phyloP scores from a whole-genome alignment of 2,797 vertebrate species.

The Ictinia mississippiensis region DNA sequence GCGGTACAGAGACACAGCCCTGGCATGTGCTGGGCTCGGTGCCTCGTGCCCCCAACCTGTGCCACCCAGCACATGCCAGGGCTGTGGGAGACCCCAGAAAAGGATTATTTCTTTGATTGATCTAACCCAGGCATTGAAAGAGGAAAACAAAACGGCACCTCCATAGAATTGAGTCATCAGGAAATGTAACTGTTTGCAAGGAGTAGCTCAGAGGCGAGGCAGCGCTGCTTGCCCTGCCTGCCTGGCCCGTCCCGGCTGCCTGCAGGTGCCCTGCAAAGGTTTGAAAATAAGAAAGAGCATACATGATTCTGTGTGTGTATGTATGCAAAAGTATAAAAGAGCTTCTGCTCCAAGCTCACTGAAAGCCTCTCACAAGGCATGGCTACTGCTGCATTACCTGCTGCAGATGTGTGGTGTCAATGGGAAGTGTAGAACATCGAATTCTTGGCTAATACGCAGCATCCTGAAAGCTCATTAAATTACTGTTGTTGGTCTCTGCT shows the following conservation, averaged over 20 bases:
- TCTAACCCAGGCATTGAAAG: not conserved
- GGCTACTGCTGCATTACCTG: not conserved
- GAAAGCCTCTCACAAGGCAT: not conserved
- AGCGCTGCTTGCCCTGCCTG: not conserved
- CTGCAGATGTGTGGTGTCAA: no score
- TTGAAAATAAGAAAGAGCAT: not conserved
- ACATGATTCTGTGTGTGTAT: not conserved
- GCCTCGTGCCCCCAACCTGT: rapidly evolving
- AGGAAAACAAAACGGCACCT: not conserved
- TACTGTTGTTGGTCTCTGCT: not conserved
- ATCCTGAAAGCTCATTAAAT: not conserved
- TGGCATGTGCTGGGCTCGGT: not conserved
- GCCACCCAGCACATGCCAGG: not conserved
- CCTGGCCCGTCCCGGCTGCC: not conserved
- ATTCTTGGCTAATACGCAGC: not conserved
- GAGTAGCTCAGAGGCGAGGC: not conserved
- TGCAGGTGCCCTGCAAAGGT: no score
- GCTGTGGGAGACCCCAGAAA: not conserved
- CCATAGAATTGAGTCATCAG: no score
- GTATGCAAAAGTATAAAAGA: not conserved
- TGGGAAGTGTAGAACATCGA: not conserved
- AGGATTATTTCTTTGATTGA: not conserved
- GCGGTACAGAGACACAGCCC: not conserved
- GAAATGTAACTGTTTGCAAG: no score
- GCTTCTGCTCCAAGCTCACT: not conserved